These are phyloP conservation scores for Prosopocoilus inquinatus DNA, from an alignment of 2,888 invertebrate species.

Conservation along the genomic window DNA sequence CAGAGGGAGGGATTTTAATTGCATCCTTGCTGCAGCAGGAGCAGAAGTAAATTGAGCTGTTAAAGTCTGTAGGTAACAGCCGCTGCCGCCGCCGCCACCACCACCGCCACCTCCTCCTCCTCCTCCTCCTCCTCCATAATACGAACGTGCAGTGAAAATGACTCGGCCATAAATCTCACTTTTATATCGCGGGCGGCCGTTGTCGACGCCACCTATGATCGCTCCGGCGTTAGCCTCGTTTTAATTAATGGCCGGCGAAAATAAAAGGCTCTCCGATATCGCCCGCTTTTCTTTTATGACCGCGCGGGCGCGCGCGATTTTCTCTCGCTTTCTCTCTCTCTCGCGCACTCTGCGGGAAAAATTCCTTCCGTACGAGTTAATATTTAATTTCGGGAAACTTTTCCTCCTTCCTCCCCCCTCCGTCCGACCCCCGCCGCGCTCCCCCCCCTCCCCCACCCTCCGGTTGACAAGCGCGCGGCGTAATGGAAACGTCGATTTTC, in stretches of 20 bases:
- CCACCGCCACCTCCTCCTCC: not conserved
- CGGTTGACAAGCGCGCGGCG: too few species aligned
- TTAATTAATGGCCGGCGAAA: conserved; percentile 39
- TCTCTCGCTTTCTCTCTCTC: conserved; percentile 9
- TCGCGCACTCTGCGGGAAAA: not conserved
- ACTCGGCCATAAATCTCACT: conserved; percentile 39
- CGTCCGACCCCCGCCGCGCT: too few species aligned
- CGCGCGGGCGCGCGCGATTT: conserved; percentile 13
- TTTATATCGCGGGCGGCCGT: conserved; percentile 41
- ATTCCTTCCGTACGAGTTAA: too few species aligned
- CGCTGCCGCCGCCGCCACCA: too few species aligned
- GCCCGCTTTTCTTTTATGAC: not conserved
- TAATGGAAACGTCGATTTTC: too few species aligned
- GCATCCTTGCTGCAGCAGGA: too few species aligned
- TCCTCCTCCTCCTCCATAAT: not conserved
- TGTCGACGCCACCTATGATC: conserved; percentile 43
- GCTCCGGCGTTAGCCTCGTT: conserved; percentile 36
- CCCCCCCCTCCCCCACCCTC: too few species aligned
- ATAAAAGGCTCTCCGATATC: not conserved
- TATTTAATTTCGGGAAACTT: too few species aligned
- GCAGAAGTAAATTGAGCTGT: too few species aligned
- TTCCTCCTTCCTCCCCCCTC: too few species aligned
- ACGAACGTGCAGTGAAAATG: conserved; percentile 17
- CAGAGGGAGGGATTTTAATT: not conserved
- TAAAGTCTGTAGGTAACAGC: too few species aligned